phyloP scores from a whole-genome alignment of 2,888 invertebrate genomes.

The Taenaris catops region DNA sequence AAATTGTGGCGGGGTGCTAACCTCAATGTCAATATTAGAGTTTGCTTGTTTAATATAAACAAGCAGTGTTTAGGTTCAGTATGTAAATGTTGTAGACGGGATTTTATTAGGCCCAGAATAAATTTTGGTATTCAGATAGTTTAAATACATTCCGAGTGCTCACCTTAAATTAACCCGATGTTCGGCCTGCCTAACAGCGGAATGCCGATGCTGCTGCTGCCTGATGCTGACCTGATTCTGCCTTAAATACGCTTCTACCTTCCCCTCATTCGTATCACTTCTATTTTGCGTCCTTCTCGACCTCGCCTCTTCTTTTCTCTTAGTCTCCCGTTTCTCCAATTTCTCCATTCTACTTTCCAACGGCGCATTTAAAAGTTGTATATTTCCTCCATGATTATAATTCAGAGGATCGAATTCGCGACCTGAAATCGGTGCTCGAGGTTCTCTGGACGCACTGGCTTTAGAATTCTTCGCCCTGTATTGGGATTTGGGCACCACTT shows the following conservation, averaged over 20 bases:
- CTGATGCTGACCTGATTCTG: slow-evolving; percentile 71
- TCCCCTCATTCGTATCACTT: slow-evolving; percentile 49
- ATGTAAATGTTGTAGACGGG: no score
- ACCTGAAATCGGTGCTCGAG: slow-evolving; percentile 36
- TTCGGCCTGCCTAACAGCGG: slow-evolving; percentile 70
- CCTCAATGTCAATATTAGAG: no score
- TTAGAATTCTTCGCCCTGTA: slow-evolving; percentile 44
- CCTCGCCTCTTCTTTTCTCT: slow-evolving; percentile 37
- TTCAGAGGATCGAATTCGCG: slow-evolving; percentile 84
- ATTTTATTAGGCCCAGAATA: no score
- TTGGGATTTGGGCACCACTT: slow-evolving; percentile 69
- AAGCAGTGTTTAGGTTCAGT: no score
- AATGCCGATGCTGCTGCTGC: slow-evolving; percentile 68
- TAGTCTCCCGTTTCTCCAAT: slow-evolving; percentile 43
- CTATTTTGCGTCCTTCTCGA: slow-evolving; percentile 44
- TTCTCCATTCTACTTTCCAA: slow-evolving; percentile 46
- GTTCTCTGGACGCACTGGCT: slow-evolving; percentile 32
- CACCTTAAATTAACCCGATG: slow-evolving; percentile 71
- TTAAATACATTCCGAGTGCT: slow-evolving; percentile 18
- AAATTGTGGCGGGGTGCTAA: no score
- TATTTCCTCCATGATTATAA: slow-evolving; percentile 78
- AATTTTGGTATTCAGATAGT: no score
- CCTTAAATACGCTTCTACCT: slow-evolving; percentile 69
- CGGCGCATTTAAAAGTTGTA: slow-evolving; percentile 43
- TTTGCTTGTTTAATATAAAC: no score